Evolutionary conservation across 2,888 invertebrate genomes (phyloP).

Genomic region (Agrochola lota): DNA sequence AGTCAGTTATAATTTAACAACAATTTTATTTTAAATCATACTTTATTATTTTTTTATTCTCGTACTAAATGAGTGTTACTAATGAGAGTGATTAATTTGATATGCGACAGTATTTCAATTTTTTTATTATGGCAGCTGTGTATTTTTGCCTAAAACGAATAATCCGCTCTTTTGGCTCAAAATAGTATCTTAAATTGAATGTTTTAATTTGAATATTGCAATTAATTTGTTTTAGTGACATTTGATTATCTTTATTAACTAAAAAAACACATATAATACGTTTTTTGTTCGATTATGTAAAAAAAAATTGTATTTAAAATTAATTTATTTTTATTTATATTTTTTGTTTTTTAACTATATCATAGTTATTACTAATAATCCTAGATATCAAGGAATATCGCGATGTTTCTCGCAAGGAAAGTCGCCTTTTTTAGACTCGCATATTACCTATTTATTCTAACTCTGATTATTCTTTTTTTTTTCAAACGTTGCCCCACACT

Average conservation of each 20-base stretch:
- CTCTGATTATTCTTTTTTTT: too few species aligned
- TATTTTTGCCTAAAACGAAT: background rate
- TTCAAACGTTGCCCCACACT: too few species aligned
- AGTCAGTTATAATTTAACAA: background rate
- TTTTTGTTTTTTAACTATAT: background rate
- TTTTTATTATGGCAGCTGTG: background rate
- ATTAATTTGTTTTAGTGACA: slow-evolving; percentile 23
- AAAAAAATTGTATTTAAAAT: too few species aligned
- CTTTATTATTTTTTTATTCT: background rate
- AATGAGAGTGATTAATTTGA: background rate
- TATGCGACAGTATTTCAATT: too few species aligned
- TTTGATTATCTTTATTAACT: slow-evolving; percentile 24
- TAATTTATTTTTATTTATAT: background rate
- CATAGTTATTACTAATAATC: background rate
- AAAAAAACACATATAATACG: background rate
- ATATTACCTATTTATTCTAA: background rate
- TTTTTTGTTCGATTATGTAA: background rate
- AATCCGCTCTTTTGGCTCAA: background rate
- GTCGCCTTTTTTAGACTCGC: background rate
- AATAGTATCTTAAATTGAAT: background rate
- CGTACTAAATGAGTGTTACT: background rate
- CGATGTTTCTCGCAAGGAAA: too few species aligned
- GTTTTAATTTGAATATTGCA: slow-evolving; percentile 27
- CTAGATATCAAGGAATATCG: background rate
- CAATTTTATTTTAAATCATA: background rate